These are phyloP conservation scores for Phrynosoma platyrhinos DNA, from an alignment of 2,113 vertebrate species.

Conservation along the genomic window DNA sequence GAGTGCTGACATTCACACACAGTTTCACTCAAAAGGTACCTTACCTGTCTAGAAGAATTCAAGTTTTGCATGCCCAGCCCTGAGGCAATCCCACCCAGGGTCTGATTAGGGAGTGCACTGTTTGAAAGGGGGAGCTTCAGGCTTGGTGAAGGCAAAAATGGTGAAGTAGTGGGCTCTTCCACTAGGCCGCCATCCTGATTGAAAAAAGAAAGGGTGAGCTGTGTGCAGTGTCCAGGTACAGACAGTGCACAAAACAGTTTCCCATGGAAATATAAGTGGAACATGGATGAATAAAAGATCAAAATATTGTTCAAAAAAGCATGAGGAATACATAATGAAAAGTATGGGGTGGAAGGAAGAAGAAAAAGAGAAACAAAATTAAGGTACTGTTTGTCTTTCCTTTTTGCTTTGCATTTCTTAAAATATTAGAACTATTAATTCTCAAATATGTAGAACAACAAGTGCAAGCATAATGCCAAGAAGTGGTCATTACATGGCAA, in stretches of 20 bases:
- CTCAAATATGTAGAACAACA: background rate
- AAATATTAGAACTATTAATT: constrained; percentile 4
- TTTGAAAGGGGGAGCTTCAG: constrained; percentile 98
- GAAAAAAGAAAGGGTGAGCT: constrained; percentile 83
- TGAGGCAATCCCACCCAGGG: constrained; percentile 94
- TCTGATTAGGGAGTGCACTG: constrained; percentile 95
- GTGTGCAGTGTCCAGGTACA: constrained; percentile 64
- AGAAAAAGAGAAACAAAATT: constrained; percentile 77
- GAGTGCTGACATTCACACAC: constrained; percentile 20
- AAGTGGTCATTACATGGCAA: background rate
- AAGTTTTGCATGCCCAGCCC: constrained; percentile 99
- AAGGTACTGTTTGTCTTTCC: constrained; percentile 58
- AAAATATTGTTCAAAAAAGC: constrained; percentile 50
- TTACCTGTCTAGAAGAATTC: constrained; percentile 99
- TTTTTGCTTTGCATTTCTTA: background rate
- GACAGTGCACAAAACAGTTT: constrained; percentile 65
- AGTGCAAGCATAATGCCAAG: background rate
- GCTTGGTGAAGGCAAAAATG: constrained; percentile 99
- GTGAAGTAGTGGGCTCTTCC: constrained; percentile 97
- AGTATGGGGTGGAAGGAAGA: constrained; percentile 69
- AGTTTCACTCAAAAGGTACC: constrained; percentile 34
- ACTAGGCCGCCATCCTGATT: constrained; percentile 94
- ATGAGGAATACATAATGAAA: constrained; percentile 65
- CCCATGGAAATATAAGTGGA: constrained; percentile 64
- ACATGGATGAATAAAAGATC: constrained; percentile 50